Percentiles rank a stretch among this genome's conserved stretches.
Conservation (phyloP, 2,888 invertebrate species). For the Odontomyia ornata region DNA sequence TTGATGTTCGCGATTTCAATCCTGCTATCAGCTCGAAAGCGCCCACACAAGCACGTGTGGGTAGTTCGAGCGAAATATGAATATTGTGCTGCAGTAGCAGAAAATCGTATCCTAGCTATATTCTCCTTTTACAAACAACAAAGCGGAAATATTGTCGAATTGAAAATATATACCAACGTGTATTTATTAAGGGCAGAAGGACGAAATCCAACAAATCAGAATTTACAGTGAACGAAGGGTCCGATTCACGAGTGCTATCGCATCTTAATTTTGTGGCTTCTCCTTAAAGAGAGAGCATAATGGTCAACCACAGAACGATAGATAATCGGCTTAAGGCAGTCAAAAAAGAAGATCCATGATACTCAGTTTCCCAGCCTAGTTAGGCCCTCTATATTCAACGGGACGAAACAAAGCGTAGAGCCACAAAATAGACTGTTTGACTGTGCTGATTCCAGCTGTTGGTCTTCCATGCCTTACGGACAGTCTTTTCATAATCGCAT, state of each 20-base stretch:
- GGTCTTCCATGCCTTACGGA: background rate
- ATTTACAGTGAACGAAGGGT: background rate
- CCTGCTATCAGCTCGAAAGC: no score
- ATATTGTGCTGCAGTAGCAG: background rate
- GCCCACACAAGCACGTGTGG: background rate
- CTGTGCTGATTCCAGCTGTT: background rate
- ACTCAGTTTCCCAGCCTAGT: background rate
- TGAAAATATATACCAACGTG: background rate
- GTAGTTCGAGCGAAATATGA: background rate
- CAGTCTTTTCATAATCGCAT: background rate
- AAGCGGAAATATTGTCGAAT: background rate
- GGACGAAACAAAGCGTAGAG: slow-evolving; percentile 9
- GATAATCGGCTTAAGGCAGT: slow-evolving; percentile 36
- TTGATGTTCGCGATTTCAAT: no score
- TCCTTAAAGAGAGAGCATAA: slow-evolving; percentile 24
- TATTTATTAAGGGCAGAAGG: background rate
- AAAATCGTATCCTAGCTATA: background rate
- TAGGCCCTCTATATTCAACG: background rate
- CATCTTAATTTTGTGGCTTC: slow-evolving; percentile 36
- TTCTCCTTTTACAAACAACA: background rate
- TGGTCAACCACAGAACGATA: slow-evolving; percentile 8
- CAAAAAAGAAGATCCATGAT: slow-evolving; percentile 26
- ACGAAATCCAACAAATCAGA: background rate
- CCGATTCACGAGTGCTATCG: background rate
- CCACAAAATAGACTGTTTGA: background rate